Conservation (phyloP, 2,888 invertebrate species). For the Incurvaria masculella region DNA sequence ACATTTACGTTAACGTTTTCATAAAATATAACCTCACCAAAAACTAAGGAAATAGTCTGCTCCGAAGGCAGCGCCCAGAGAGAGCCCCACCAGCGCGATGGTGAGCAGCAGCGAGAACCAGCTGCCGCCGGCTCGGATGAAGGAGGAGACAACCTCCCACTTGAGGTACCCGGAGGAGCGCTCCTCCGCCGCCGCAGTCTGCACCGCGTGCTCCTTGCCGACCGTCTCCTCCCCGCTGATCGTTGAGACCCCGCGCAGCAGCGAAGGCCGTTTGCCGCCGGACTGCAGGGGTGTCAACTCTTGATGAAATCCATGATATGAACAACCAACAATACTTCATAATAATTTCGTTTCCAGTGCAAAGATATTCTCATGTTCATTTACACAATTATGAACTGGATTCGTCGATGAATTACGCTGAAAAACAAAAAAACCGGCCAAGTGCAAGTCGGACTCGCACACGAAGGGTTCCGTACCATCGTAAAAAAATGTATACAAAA, state of each 20-base stretch:
- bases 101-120: slow-evolving; percentile 31
- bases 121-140: slow-evolving; percentile 38
- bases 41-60: slow-evolving; percentile 70
- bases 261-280: background rate
- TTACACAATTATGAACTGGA: no score
- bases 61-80: slow-evolving; percentile 59
- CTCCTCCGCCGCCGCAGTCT: slow-evolving; percentile 38
- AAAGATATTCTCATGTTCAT: no score
- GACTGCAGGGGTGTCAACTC: background rate
- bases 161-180: slow-evolving; percentile 37
- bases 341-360: no score
- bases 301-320: background rate
- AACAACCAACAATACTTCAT: no score
- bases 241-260: slow-evolving; percentile 16
- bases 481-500: no score
- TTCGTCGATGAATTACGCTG: no score
- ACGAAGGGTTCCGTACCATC: no score
- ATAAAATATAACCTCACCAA: slow-evolving; percentile 45
- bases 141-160: slow-evolving; percentile 36
- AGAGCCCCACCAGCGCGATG: slow-evolving; percentile 32
- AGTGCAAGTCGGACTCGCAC: no score
- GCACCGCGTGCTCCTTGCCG: slow-evolving; percentile 34
- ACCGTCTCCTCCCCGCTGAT: slow-evolving; percentile 26
- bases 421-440: no score
- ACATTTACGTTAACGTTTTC: slow-evolving; percentile 14